Base-by-base conservation (phyloP, 2,797 vertebrate species). In the Notoglanidium macrostoma region DNA sequence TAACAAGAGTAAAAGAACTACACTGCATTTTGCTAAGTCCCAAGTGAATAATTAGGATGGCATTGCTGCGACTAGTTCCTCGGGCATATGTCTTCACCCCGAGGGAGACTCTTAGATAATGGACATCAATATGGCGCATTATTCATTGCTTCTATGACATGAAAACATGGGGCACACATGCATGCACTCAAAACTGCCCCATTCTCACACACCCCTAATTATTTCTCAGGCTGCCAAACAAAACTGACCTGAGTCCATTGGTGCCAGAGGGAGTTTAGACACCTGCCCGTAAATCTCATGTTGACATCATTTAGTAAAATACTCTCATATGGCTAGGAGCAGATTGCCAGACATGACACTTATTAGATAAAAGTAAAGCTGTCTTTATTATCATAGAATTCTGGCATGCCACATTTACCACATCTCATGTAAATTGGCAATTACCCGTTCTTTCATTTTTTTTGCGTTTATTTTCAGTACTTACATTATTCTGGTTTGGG, bases 141-240 rank as follows among this genome's bases (percentile, higher is more conserved):
- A 51, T 29, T 49, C 17, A 32, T 54, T 26, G 11, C 68, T 51
- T 72, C 12, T 17, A 29, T 40, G 35, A 72, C 21, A 84, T 73
- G 79, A 77, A 81, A 57, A 40, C 79, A 54, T 54, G 10, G 26
- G 10, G n/a, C 46, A 85, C 77, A 54, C 46, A n/a, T 84, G 40
- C 26, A 23, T 23, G 23, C 78, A 76, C 12, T 26, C 70, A 85
- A 51, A 88, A 46, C 29, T 70, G 63, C 46, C 51, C 65, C n/a
- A 26, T 76, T 32, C 26, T 81, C 63, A 55, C 81, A 85, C 67
- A 19, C 73, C 61, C 85, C n/a, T 44, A 80, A 81, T 82, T 88
- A 89, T 86, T 85, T 89, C 74, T 17, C 72, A 78, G 35, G 73
- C 32, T 77, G 70, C 26, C 85, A 85, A 73, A 68, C 70, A 80